Conservation (phyloP, 2,797 vertebrate genomes). For the Scolopax bukidnonensis region DNA sequence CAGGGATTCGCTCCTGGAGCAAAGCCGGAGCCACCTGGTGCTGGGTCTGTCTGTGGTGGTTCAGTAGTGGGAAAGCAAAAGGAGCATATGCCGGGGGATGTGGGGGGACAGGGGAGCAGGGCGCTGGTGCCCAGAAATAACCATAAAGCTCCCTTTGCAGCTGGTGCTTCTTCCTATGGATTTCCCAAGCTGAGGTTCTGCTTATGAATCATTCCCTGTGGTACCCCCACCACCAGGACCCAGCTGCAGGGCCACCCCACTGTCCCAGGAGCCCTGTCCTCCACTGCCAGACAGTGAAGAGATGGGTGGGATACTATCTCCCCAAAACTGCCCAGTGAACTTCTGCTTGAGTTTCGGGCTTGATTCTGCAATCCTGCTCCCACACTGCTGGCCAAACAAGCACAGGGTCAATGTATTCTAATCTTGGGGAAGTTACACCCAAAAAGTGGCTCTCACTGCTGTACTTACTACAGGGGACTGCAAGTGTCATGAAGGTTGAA, state of each 20-base stretch:
- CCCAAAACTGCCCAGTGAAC: fast-evolving
- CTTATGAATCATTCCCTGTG: fast-evolving
- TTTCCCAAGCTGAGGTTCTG: neutral
- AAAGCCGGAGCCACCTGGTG: neutral
- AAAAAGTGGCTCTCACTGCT: neutral
- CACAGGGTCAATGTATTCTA: fast-evolving
- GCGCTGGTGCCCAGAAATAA: neutral
- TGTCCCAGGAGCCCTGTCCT: neutral
- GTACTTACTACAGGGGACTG: neutral
- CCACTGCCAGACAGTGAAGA: fast-evolving
- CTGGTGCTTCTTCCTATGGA: fast-evolving
- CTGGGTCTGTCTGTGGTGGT: fast-evolving
- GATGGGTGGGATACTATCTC: fast-evolving
- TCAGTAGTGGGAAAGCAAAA: neutral
- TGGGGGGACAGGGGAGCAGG: fast-evolving
- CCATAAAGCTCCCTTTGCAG: neutral
- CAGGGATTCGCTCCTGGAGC: neutral
- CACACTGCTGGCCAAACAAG: neutral
- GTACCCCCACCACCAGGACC: fast-evolving
- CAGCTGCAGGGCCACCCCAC: neutral
- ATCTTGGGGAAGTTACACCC: neutral
- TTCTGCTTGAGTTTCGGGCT: fast-evolving
- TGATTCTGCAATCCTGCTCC: neutral
- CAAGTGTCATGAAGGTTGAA: neutral
- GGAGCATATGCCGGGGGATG: neutral